Conservation (phyloP, 2,888 invertebrate species). For the Synanthedon tipuliformis region DNA sequence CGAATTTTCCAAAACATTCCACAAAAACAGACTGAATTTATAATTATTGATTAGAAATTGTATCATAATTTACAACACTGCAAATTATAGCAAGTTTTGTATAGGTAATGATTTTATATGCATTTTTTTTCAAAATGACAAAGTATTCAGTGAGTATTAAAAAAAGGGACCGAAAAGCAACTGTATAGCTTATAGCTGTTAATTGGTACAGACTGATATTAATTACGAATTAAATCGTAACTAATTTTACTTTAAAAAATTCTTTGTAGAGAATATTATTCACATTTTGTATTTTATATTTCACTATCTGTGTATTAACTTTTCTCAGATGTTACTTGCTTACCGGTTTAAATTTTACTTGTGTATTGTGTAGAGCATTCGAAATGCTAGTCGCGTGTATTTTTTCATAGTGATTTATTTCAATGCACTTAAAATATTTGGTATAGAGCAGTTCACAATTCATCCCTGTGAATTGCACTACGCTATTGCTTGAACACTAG, state of each 20-base stretch:
- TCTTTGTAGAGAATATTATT: too few species aligned
- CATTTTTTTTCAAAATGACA: slow-evolving; percentile 3
- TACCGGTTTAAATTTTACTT: too few species aligned
- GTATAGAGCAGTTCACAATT: neutral
- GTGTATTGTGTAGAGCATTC: slow-evolving; percentile 31
- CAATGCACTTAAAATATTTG: slow-evolving; percentile 11
- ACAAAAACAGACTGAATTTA: slow-evolving; percentile 44
- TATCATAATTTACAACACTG: slow-evolving; percentile 5
- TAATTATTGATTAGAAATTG: slow-evolving; percentile 25
- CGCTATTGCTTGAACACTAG: slow-evolving; percentile 8
- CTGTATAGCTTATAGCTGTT: slow-evolving; percentile 34
- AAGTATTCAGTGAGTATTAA: slow-evolving; percentile 35
- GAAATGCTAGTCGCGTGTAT: slow-evolving; percentile 52
- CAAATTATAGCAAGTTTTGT: slow-evolving; percentile 7
- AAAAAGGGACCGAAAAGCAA: slow-evolving; percentile 50
- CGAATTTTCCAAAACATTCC: slow-evolving; percentile 31
- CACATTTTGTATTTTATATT: too few species aligned
- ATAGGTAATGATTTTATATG: slow-evolving; percentile 6
- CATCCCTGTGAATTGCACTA: neutral
- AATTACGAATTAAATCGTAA: slow-evolving; percentile 10
- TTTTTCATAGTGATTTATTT: slow-evolving; percentile 21
- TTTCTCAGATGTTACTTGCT: too few species aligned
- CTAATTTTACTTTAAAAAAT: neutral
- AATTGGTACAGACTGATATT: slow-evolving; percentile 51
- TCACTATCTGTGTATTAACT: too few species aligned